Conservation (phyloP, 64 coral and sea anemone species). For the Montipora cactus region DNA sequence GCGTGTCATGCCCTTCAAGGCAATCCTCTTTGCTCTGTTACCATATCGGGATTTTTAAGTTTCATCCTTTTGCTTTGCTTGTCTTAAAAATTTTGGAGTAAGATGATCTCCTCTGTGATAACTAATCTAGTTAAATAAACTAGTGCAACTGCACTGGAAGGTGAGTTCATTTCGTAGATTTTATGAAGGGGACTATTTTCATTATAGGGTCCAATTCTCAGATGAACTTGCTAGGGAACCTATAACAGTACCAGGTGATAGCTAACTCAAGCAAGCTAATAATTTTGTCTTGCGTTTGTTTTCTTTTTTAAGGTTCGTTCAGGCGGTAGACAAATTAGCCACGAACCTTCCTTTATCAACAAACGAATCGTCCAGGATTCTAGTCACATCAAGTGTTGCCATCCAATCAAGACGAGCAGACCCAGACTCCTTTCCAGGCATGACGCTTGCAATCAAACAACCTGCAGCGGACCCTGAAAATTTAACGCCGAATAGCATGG, state of each 20-base stretch:
- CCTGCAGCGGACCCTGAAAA: constrained; percentile 20
- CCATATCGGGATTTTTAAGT: no score
- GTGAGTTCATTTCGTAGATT: no score
- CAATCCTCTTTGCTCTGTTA: background rate
- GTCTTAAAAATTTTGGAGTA: no score
- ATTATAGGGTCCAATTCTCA: no score
- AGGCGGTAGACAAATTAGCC: constrained; percentile 41
- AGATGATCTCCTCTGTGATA: no score
- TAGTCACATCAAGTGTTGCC: constrained; percentile 17
- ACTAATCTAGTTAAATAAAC: no score
- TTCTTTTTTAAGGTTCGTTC: constrained; percentile 22
- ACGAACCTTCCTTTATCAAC: constrained; percentile 28
- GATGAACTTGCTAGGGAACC: no score
- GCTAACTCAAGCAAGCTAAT: background rate
- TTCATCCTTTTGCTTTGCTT: no score
- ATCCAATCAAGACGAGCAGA: constrained; percentile 54
- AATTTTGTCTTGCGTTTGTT: background rate
- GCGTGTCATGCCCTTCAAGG: background rate
- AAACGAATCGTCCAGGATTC: constrained; percentile 29
- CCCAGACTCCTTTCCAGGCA: constrained; percentile 48
- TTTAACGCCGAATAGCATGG: constrained; percentile 22
- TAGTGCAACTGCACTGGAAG: no score
- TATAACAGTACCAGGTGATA: background rate
- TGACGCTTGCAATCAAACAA: constrained; percentile 36
- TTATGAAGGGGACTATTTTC: no score